Percentiles rank a stretch among this genome's conserved stretches.
Conservation (phyloP, 1,140 invertebrate genomes). For the Drosophila nebulosa region DNA sequence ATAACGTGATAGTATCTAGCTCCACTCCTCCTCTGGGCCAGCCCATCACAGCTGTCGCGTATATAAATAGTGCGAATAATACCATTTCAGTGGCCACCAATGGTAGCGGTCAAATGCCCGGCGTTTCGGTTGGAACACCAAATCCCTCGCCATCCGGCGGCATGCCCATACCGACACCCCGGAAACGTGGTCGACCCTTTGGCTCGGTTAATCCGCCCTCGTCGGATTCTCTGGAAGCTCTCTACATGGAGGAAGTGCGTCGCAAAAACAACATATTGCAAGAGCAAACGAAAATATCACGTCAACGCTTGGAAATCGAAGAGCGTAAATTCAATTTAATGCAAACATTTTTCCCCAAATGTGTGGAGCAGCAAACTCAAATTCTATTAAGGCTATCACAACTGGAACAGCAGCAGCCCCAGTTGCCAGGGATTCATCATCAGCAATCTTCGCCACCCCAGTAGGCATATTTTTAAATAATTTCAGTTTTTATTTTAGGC, state of each 20-base stretch:
- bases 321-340: slow-evolving; percentile 66
- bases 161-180: slow-evolving; percentile 36
- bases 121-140: slow-evolving; percentile 10
- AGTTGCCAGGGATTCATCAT: slow-evolving; percentile 5
- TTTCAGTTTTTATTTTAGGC: background rate
- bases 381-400: slow-evolving; percentile 50
- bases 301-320: slow-evolving; percentile 62
- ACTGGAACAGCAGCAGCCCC: slow-evolving; percentile 9
- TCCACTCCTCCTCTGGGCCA: background rate
- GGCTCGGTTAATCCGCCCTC: slow-evolving; percentile 48
- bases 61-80: slow-evolving; percentile 64
- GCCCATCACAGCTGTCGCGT: slow-evolving; percentile 60
- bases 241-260: slow-evolving; percentile 67
- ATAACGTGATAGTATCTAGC: background rate
- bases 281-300: slow-evolving; percentile 65
- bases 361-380: slow-evolving; percentile 63
- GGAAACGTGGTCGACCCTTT: slow-evolving; percentile 58
- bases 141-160: background rate
- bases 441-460: slow-evolving; percentile 4
- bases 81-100: slow-evolving; percentile 65
- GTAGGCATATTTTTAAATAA: slow-evolving; percentile 3
- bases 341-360: slow-evolving; percentile 71
- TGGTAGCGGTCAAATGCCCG: slow-evolving; percentile 23
- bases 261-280: slow-evolving; percentile 68
- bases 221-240: slow-evolving; percentile 51